Evolutionary conservation across 30 jellyfish, hydroid and myxozoan genomes (phyloP).

Genomic region (Aurelia sp.): DNA sequence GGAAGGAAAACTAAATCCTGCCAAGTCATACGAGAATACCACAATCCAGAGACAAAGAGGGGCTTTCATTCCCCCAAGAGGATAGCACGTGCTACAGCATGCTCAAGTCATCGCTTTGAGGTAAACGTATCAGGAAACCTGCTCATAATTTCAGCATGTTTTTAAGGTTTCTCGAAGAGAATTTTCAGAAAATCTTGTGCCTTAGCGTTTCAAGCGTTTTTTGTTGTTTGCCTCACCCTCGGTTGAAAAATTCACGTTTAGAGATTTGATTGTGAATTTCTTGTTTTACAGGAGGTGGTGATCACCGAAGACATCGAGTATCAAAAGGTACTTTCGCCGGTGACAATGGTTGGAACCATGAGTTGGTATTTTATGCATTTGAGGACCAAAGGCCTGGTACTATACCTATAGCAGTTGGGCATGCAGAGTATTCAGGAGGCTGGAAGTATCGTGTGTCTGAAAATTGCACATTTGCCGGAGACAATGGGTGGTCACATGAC

Average conservation of each 20-base stretch:
- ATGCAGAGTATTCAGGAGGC: conserved; percentile 59
- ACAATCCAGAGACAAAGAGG: too few species aligned
- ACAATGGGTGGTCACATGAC: conserved; percentile 71
- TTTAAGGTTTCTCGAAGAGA: too few species aligned
- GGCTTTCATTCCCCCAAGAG: too few species aligned
- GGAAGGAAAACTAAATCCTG: too few species aligned
- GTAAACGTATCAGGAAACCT: too few species aligned
- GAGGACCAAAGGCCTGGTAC: conserved; percentile 60
- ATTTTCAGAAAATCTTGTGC: too few species aligned
- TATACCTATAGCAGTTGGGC: conserved; percentile 72
- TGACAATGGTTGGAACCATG: conserved; percentile 52
- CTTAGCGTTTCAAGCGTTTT: background rate
- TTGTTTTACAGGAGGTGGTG: conserved; percentile 30
- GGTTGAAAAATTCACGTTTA: too few species aligned
- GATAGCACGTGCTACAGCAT: too few species aligned
- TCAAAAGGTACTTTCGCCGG: conserved; percentile 25
- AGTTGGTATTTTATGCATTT: conserved; percentile 33
- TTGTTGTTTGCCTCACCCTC: background rate
- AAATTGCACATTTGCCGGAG: conserved; percentile 58
- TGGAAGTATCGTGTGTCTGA: conserved; percentile 54
- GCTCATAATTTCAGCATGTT: too few species aligned
- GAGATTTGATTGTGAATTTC: background rate
- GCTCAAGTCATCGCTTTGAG: too few species aligned
- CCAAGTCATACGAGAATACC: too few species aligned
- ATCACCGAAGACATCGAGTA: conserved; percentile 33